Evolutionary conservation across 2,797 vertebrate species (phyloP).

Genomic region (Takifugu rubripes): DNA sequence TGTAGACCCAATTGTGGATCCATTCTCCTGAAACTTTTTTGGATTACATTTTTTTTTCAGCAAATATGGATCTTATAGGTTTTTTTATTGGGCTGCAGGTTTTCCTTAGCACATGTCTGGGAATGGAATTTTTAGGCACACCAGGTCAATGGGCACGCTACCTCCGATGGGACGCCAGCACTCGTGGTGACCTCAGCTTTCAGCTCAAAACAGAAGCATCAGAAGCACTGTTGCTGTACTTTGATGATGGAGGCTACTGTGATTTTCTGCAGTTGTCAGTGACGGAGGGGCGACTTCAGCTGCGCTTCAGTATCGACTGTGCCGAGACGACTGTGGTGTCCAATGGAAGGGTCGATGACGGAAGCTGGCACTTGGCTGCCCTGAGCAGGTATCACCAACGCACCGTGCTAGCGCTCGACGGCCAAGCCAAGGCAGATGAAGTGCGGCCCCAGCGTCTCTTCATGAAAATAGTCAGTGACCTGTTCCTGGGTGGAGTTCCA

Average conservation of each 20-base stretch:
- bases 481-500: conserved; percentile 94
- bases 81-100: conserved; percentile 86
- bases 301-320: conserved; percentile 94
- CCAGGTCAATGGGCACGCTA: conserved; percentile 97
- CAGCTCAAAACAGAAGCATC: conserved; percentile 91
- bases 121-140: conserved; percentile 90
- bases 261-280: conserved; percentile 94
- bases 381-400: conserved; percentile 86
- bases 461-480: conserved; percentile 97
- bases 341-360: conserved; percentile 85
- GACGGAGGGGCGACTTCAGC: conserved; percentile 86
- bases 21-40: conserved; percentile 40
- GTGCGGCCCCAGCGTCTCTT: conserved; percentile 88
- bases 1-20: conserved; percentile 60
- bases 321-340: conserved; percentile 85
- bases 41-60: conserved; percentile 57
- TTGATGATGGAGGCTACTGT: conserved; percentile 95
- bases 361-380: conserved; percentile 88
- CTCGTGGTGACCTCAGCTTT: conserved; percentile 93
- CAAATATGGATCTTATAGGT: conserved; percentile 80
- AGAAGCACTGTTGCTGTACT: conserved; percentile 90
- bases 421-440: conserved; percentile 82
- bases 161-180: conserved; percentile 98
- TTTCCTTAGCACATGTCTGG: conserved; percentile 87
- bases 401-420: conserved; percentile 87